Evolutionary conservation across 2,113 vertebrate species (phyloP).

Genomic region (Oryzias celebensis): DNA sequence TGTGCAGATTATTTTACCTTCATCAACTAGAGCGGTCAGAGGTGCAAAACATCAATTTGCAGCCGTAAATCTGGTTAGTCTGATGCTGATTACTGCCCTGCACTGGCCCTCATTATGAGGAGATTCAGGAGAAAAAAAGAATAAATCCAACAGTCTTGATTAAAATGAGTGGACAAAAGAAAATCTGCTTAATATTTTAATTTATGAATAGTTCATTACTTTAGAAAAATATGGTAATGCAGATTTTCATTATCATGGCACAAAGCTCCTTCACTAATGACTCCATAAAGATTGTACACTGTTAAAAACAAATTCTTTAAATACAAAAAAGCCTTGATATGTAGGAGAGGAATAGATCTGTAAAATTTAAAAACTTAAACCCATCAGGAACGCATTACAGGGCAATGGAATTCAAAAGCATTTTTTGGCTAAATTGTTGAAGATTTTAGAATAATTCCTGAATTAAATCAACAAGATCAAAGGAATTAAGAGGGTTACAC

Average conservation of each 20-base stretch:
- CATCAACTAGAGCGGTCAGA: conserved; percentile 58
- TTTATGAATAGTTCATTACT: conserved; percentile 19
- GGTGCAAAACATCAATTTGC: conserved; percentile 62
- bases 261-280: conserved; percentile 6
- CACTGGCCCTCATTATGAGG: conserved; percentile 26
- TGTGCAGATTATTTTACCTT: conserved; percentile 61
- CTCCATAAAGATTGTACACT: conserved; percentile 11
- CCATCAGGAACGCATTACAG: conserved; percentile 20
- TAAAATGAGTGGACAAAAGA: conserved; percentile 30
- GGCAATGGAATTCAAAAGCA: conserved; percentile 26
- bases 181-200: conserved; percentile 33
- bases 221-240: conserved; percentile 7
- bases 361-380: not conserved
- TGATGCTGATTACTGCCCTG: conserved; percentile 65
- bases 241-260: conserved; percentile 29
- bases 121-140: conserved; percentile 5
- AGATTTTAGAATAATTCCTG: conserved; percentile 16
- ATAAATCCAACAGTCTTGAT: conserved; percentile 27
- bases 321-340: not conserved
- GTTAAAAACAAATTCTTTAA: conserved; percentile 9
- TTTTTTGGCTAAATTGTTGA: conserved; percentile 28
- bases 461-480: conserved; percentile 6
- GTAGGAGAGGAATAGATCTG: not conserved
- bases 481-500: conserved; percentile 17
- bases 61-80: conserved; percentile 53